These are phyloP conservation scores for Leptodactylus fallax DNA, from an alignment of 2,797 vertebrate species.

Conservation along the genomic window DNA sequence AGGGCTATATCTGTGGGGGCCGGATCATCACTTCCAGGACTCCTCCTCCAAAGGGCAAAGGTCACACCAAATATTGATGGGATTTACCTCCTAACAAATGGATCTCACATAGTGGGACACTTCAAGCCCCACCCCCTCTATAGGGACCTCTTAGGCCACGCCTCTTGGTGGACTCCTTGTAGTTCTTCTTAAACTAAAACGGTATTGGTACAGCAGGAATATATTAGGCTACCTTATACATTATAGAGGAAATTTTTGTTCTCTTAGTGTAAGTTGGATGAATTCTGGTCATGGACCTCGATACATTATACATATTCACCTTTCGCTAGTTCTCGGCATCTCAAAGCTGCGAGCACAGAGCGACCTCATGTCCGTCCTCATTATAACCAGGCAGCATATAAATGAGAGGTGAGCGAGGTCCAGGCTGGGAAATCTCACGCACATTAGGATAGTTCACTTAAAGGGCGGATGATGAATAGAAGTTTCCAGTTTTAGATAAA, in stretches of 20 bases:
- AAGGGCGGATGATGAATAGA: not conserved
- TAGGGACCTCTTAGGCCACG: no score
- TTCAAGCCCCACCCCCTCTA: no score
- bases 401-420: not conserved
- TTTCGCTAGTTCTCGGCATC: not conserved
- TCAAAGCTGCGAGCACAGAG: not conserved
- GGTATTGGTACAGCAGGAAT: not conserved
- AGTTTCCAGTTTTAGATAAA: not conserved
- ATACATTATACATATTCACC: not conserved
- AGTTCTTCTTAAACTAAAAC: not conserved
- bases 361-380: not conserved
- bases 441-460: not conserved
- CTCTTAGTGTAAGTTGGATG: not conserved
- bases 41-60: no score
- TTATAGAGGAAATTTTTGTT: not conserved
- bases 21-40: no score
- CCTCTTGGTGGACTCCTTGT: not conserved
- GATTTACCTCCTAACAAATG: no score
- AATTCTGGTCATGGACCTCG: not conserved
- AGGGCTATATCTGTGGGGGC: no score
- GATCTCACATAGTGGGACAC: no score
- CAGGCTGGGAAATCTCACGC: not conserved
- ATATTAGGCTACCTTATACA: not conserved
- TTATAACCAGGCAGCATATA: not conserved
- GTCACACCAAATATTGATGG: no score